Base-by-base conservation (phyloP, 2,888 invertebrate genomes). In the Acrobasis consociella region DNA sequence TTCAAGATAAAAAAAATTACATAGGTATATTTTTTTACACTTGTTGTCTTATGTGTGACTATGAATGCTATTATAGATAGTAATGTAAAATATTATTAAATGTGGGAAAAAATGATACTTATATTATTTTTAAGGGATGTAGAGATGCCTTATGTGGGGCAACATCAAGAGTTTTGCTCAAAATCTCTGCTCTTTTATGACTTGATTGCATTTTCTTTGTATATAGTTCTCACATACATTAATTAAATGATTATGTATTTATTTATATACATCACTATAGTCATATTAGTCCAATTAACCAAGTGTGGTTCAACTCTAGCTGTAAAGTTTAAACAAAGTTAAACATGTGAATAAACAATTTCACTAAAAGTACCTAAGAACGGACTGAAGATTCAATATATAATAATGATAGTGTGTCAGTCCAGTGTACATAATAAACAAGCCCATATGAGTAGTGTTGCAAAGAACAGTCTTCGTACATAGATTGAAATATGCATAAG, bases 301-400 rank as follows among this genome's bases (percentile, higher is more conserved):
- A 85, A 87, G 88, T 80, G 81, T 76, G 80, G 82, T 85, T 85
- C 74, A 76, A 74, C 76, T 77, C 42, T 22, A 42, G 17, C 56
- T 56, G 56, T 56, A 56, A 56, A 56, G 56, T 56, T 56, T 56
- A 42, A 56, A 55, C 39, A 42, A 56, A 56, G 56, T 56, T 42
- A 42, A 56, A 52, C 13, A 74, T 78, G 76, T 79, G 76, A 82
- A 67, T 71, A 70, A 67, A 76, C 63, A 69, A 75, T 72, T 74
- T 74, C 74, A 76, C 69, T 66, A 60, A 65, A 69, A 65, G 78
- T 80, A 80, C 77, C 76, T 80, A 80, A 81, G 80, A 80, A 75
- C 70, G 81, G 82, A 84, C 84, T 85, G 86, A 81, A 76, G 73
- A 74, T 72, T 78, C 72, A 67, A 60, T 67, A 62, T 69, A 63